phyloP scores from a whole-genome alignment of 2,797 vertebrate genomes.

The Periparus ater region DNA sequence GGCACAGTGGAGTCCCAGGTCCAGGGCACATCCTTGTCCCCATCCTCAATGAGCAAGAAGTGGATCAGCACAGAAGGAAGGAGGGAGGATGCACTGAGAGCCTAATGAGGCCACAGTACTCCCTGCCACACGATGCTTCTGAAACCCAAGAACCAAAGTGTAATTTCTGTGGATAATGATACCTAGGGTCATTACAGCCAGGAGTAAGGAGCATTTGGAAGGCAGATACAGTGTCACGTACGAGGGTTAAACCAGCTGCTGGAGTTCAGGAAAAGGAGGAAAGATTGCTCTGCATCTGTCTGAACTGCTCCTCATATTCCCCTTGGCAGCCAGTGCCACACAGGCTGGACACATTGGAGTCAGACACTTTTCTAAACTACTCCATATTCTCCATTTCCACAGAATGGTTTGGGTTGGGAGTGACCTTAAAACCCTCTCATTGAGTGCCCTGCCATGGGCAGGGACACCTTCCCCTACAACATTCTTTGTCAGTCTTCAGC shows the following conservation, averaged over 20 bases:
- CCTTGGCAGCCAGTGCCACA: background rate
- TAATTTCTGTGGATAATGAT: background rate
- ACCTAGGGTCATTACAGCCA: background rate
- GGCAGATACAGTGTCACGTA: background rate
- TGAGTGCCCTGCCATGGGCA: background rate
- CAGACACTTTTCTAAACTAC: background rate
- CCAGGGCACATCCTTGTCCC: background rate
- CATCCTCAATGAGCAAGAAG: background rate
- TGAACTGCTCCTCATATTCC: background rate
- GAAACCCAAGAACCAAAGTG: conserved; percentile 16
- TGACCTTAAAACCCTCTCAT: background rate
- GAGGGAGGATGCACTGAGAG: background rate
- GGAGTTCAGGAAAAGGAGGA: background rate
- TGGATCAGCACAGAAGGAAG: rapidly evolving
- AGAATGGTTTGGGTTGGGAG: background rate
- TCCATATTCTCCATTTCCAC: background rate
- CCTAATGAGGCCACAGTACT: background rate
- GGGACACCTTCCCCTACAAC: background rate
- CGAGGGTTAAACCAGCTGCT: background rate
- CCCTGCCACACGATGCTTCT: background rate
- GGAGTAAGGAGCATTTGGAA: background rate
- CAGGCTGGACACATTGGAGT: background rate
- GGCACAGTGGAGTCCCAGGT: background rate
- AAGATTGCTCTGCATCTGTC: background rate
- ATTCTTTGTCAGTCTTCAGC: background rate